Evolutionary conservation across 1,140 invertebrate genomes (phyloP).

Genomic region (Drosophila pandora): DNA sequence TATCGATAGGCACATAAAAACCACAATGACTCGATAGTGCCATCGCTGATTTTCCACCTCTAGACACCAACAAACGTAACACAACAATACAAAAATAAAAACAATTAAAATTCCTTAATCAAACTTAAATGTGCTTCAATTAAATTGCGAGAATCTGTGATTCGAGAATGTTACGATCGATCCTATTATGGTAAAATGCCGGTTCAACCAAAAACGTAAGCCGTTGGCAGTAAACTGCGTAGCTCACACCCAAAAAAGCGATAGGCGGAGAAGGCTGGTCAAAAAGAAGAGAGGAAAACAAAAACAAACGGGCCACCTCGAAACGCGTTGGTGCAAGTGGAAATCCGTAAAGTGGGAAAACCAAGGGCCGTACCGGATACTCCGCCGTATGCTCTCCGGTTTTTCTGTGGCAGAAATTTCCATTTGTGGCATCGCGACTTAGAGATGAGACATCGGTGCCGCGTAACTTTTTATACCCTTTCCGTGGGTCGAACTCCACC

Average conservation of each 20-base stretch:
- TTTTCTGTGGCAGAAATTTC: conserved; percentile 10
- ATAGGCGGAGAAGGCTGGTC: conserved; percentile 21
- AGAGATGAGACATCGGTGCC: conserved; percentile 58
- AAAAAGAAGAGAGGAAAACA: conserved; percentile 44
- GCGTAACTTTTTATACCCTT: conserved; percentile 66
- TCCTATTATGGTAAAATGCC: conserved; percentile 4
- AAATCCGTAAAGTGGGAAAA: conserved; percentile 14
- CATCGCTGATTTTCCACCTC: conserved; percentile 1
- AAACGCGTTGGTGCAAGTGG: conserved; percentile 18
- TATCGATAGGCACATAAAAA: too few relatives aligned
- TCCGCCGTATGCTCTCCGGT: conserved; percentile 1
- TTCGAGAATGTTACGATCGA: conserved; percentile 3
- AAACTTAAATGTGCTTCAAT: not conserved
- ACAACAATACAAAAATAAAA: conserved; percentile 49
- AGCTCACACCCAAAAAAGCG: conserved; percentile 67
- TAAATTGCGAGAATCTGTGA: conserved; percentile 4
- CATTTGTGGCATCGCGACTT: conserved; percentile 44
- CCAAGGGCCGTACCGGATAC: not conserved
- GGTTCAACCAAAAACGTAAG: conserved; percentile 25
- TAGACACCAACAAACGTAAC: conserved; percentile 12
- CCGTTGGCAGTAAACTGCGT: conserved; percentile 22
- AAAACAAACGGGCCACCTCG: conserved; percentile 51
- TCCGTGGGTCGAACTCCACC: conserved; percentile 24
- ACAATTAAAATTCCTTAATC: conserved; percentile 41
- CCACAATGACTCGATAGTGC: not conserved